Evolutionary conservation across 2,888 invertebrate genomes (phyloP), one percentile per base, ranked within the genome.

Genomic region (Epistrophella euchroma): DNA sequence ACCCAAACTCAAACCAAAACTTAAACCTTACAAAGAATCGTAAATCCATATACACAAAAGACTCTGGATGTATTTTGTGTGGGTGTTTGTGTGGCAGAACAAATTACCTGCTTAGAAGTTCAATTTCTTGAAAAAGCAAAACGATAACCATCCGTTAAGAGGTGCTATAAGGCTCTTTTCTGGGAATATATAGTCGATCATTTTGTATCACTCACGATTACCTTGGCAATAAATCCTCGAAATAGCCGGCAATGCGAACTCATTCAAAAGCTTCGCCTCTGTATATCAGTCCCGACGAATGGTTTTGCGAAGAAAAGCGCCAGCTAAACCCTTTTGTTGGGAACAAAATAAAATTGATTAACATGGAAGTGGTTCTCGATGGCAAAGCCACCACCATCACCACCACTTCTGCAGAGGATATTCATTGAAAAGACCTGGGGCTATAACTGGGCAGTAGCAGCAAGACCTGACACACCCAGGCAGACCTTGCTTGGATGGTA

Each of bases 301-400:
- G 66, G 64, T 56, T 43, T 60, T 66, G 68, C 25, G 25, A 35
- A 56, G 56, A 37, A 62, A 11, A 60, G 40, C 52, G 15, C 45
- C 45, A 72, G 66, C 35, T 64, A 68, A 85, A 32, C 56, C 76
- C 75, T 56, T 70, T 86, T 76, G 73, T 56, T 68, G 68, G 43
- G 62, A 77, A 73, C 73, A 70, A 81, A 86, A 68, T 76, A 58
- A 86, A 86, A 86, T 86, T 86, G 81, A 81, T 86, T 77, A 81
- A 77, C 85, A 73, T 50, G 70, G 58, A 76, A 86, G 85, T 86
- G 73, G 60, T 68, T 50, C 32, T 32, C 47, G 52, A 37, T 50
- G 22, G 35, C 25, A 52, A 22, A 62, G 9, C 25, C 37, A 37
- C 37, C 37, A 37, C 37, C 19, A 32, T 32, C 28, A 11, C 35